Evolutionary conservation across 2,888 invertebrate genomes (phyloP), one percentile per base, ranked within the genome.

Genomic region (Spilosoma lubricipeda): DNA sequence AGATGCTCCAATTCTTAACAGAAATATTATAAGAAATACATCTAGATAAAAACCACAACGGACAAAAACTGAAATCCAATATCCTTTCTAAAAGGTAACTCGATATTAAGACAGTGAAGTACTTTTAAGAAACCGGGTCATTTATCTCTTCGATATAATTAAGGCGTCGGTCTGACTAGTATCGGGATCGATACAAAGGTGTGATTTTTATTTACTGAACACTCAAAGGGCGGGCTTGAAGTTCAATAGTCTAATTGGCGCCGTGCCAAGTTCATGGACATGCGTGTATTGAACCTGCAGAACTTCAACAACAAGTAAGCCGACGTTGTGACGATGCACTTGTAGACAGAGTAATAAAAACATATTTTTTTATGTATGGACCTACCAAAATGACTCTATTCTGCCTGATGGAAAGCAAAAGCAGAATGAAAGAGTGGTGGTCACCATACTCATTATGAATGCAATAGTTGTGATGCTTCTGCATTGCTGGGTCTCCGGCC

Each of bases 141-240:
- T 59, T 70, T 39, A 3, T 36, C 27, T 27, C 69, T 15, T 56
- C 33, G n/a, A 56, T 56, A 13, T 56, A n/a, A 13, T n/a, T 56
- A 11, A 45, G 39, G 56, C 39, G 36, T 18, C 69, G 39, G 56
- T 18, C 9, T 18, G 69, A 27, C 69, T 56, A 27, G 39, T 11
- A 70, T 18, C 18, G 23, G 56, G 52, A 69, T 69, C 69, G 69
- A 69, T 69, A 56, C 4, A 18, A 59, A 69, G 69, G 70, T 70
- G 59, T 59, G 30, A 27, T 67, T 56, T 70, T 70, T 70, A 59
- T 70, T 70, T 70, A 56, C 36, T 52, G 42, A 27, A 69, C 48
- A 33, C 36, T 36, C 23, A 56, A 69, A 59, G 52, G 56, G n/a
- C 59, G 23, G 39, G 39, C 9, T 15, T 33, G 69, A 56, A 33